Evolutionary conservation across 2,113 vertebrate species (phyloP).

Genomic region (Guaruba guarouba): DNA sequence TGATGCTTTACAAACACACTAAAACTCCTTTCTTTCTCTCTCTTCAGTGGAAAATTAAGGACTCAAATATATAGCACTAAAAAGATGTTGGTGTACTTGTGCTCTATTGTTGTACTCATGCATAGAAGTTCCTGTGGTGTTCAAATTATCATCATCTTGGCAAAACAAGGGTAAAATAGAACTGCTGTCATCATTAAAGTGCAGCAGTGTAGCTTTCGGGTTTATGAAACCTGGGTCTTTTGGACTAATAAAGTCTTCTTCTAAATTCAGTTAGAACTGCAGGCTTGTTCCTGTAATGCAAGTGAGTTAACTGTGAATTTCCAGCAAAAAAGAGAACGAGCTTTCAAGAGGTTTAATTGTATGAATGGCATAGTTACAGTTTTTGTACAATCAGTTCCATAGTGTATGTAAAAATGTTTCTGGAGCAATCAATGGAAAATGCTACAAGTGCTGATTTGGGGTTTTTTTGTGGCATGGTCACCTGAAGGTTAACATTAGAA

Average conservation of each 20-base stretch:
- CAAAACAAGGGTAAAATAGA: neutral
- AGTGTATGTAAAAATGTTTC: neutral
- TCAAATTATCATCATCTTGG: neutral
- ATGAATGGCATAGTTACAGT: neutral
- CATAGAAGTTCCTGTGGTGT: neutral
- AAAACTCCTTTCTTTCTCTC: neutral
- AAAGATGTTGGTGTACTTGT: neutral
- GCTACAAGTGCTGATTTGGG: neutral
- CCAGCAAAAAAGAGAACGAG: neutral
- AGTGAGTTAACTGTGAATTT: neutral
- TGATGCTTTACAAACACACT: neutral
- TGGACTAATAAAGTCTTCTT: neutral
- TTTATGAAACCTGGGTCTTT: neutral
- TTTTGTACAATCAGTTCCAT: neutral
- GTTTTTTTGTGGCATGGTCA: neutral
- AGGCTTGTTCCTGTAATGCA: neutral
- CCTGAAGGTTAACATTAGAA: neutral
- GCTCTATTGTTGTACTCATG: neutral
- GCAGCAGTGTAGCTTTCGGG: neutral
- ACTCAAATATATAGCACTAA: neutral
- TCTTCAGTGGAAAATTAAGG: neutral
- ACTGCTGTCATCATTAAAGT: neutral
- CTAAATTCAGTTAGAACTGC: neutral
- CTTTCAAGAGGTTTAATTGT: neutral
- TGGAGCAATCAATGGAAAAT: neutral